Evolutionary conservation across 2,113 vertebrate genomes (phyloP).

Genomic region (Tringa solitaria): DNA sequence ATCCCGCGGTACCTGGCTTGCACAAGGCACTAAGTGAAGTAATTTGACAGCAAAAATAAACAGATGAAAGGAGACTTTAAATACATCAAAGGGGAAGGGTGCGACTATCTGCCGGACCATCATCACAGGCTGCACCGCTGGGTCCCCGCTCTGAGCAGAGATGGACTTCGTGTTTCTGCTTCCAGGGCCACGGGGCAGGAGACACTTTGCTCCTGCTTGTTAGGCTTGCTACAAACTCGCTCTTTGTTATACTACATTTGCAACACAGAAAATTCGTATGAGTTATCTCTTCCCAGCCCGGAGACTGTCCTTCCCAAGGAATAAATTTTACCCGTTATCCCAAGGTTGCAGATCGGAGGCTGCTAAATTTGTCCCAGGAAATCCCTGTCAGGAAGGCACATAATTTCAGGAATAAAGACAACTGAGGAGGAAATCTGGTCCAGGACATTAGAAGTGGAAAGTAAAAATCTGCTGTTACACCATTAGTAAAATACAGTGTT

Average conservation of each 20-base stretch:
- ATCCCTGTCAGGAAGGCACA: neutral
- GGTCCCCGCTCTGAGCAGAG: neutral
- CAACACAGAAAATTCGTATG: accelerated
- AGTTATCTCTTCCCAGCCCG: neutral
- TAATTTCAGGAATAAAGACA: neutral
- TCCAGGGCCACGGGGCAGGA: neutral
- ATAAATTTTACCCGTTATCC: neutral
- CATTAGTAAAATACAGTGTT: neutral
- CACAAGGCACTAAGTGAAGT: neutral
- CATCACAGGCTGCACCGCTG: neutral
- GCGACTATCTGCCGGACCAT: neutral
- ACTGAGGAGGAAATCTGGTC: neutral
- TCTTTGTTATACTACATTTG: accelerated
- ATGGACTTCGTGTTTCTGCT: neutral
- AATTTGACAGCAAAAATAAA: constrained; percentile 34
- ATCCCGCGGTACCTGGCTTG: neutral
- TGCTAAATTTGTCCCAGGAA: neutral
- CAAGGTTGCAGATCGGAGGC: neutral
- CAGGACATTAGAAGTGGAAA: neutral
- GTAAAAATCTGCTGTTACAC: neutral
- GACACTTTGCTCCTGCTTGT: neutral
- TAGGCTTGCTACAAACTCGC: accelerated
- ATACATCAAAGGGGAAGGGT: constrained; percentile 3
- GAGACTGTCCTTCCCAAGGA: neutral
- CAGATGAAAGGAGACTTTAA: constrained; percentile 21